Conservation (phyloP, 2,888 invertebrate species). For the Eueremaeus valkanovi region DNA sequence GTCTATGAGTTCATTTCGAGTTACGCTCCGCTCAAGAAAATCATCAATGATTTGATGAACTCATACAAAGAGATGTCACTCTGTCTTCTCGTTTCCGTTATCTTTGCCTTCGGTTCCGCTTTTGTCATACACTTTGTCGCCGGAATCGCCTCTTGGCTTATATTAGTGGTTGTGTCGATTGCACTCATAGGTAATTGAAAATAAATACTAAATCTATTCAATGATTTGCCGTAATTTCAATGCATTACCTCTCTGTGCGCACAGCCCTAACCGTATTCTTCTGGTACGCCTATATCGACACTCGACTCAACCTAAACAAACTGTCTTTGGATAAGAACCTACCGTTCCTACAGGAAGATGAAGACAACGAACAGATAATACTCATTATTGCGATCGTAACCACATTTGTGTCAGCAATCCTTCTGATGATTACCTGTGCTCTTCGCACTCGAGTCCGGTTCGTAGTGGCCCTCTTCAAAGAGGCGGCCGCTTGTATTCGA, state of each 20-base stretch:
- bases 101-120: constrained; percentile 75
- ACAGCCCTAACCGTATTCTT: constrained; percentile 65
- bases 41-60: constrained; percentile 78
- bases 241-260: neutral
- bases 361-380: constrained; percentile 80
- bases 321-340: neutral
- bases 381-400: constrained; percentile 77
- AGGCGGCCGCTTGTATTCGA: constrained; percentile 80
- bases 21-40: constrained; percentile 82
- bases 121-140: constrained; percentile 78
- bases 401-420: constrained; percentile 71
- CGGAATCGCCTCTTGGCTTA: constrained; percentile 77
- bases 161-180: constrained; percentile 73
- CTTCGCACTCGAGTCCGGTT: constrained; percentile 76
- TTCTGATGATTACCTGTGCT: constrained; percentile 68
- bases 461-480: constrained; percentile 77
- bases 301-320: constrained; percentile 53
- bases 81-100: constrained; percentile 73
- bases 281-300: constrained; percentile 83
- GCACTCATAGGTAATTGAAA: constrained; percentile 62
- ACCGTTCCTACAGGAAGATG: constrained; percentile 62
- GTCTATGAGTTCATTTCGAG: constrained; percentile 77
- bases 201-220: neutral
- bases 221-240: neutral
- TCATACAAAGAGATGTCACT: constrained; percentile 81